These are phyloP conservation scores for Enchytraeus crypticus DNA, from an alignment of 2,888 invertebrate genomes.

Conservation along the genomic window DNA sequence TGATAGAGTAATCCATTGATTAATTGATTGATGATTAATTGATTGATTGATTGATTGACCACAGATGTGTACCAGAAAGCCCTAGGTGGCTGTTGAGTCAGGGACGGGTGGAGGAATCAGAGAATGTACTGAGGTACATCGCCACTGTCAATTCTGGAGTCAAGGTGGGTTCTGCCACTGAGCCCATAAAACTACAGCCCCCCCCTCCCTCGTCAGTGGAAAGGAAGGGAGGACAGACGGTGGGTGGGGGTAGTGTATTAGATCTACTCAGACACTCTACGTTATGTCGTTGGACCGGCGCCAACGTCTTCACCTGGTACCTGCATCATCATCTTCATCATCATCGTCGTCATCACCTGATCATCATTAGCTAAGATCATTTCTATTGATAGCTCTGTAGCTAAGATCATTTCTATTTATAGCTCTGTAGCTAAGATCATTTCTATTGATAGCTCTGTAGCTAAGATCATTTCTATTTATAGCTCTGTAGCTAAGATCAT, in stretches of 20 bases:
- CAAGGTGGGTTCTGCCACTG: neutral
- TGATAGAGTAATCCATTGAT: too few species aligned
- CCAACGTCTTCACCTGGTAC: conserved; percentile 24
- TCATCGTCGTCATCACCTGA: too few species aligned
- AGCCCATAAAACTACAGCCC: neutral
- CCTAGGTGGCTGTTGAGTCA: conserved; percentile 26
- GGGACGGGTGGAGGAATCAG: conserved; percentile 27
- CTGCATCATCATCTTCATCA: neutral
- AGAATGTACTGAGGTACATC: conserved; percentile 19
- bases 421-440: too few species aligned
- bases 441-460: too few species aligned
- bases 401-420: too few species aligned
- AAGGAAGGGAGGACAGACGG: neutral
- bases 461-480: too few species aligned
- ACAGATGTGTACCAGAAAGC: conserved; percentile 22
- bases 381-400: too few species aligned
- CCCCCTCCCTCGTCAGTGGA: neutral
- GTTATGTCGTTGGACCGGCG: conserved; percentile 15
- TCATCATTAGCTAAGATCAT: too few species aligned
- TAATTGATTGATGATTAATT: too few species aligned
- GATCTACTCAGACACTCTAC: conserved; percentile 10
- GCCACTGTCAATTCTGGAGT: conserved; percentile 7
- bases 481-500: too few species aligned
- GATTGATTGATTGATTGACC: too few species aligned
- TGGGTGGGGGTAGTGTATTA: neutral